These are phyloP conservation scores for Phragmatobia fuliginosa DNA, from an alignment of 2,888 invertebrate species.

Conservation along the genomic window DNA sequence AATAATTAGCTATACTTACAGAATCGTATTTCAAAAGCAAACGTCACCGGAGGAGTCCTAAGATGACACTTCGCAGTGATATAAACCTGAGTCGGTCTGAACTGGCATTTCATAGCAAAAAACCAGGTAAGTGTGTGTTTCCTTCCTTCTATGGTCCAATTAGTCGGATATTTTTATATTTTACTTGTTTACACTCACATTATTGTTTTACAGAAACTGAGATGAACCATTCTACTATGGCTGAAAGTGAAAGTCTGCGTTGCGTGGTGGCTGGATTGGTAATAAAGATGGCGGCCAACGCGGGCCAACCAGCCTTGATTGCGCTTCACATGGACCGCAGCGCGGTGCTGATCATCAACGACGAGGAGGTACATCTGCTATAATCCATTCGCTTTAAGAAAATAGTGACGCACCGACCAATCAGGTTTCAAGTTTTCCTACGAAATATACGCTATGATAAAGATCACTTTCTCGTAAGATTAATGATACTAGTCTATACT, in stretches of 20 bases:
- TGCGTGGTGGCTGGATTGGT: slow-evolving; percentile 59
- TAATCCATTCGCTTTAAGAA: no score
- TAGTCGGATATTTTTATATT: no score
- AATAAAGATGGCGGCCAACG: slow-evolving; percentile 59
- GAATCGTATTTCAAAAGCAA: background rate
- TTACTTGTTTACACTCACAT: background rate
- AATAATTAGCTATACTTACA: background rate
- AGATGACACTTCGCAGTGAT: background rate
- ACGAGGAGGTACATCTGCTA: slow-evolving; percentile 49
- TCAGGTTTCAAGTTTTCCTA: no score
- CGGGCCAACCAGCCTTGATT: slow-evolving; percentile 63
- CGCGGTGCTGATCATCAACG: slow-evolving; percentile 53
- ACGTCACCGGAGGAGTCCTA: background rate
- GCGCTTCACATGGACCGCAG: slow-evolving; percentile 68
- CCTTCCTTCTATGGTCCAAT: no score
- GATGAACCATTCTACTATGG: background rate
- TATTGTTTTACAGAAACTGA: background rate
- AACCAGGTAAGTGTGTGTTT: slow-evolving; percentile 11
- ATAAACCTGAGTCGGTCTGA: slow-evolving; percentile 10
- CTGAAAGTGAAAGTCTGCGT: slow-evolving; percentile 49
- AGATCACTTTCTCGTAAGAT: no score
- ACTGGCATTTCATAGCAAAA: background rate
- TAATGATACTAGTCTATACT: no score
- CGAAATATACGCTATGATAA: no score
- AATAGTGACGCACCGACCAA: no score